Evolutionary conservation across 2,888 invertebrate species (phyloP).

Genomic region (Empis livida): DNA sequence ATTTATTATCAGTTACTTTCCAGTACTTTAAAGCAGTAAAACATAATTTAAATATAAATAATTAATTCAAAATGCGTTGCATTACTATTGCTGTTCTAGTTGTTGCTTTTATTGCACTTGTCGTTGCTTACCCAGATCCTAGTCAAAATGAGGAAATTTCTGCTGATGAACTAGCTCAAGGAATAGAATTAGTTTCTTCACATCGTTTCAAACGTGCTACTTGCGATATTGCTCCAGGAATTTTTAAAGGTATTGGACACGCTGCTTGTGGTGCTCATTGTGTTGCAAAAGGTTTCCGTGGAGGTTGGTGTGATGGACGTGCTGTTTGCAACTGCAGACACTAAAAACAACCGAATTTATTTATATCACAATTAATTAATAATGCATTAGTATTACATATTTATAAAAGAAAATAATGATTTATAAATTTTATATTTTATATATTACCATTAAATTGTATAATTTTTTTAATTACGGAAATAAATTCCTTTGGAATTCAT

Average conservation of each 20-base stretch:
- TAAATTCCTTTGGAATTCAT: too few species aligned
- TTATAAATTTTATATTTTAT: too few species aligned
- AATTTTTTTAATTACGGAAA: too few species aligned
- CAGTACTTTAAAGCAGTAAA: too few species aligned
- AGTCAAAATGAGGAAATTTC: neutral
- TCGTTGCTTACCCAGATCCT: neutral
- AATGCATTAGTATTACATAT: too few species aligned
- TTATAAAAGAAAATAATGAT: too few species aligned
- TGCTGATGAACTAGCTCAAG: neutral
- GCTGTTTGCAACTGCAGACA: conserved; percentile 29
- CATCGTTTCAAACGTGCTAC: conserved; percentile 27
- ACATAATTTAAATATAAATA: too few species aligned
- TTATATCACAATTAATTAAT: too few species aligned
- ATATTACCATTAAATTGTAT: too few species aligned
- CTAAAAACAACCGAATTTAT: too few species aligned
- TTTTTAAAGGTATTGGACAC: conserved; percentile 23
- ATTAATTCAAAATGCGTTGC: neutral
- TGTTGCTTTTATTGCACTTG: neutral
- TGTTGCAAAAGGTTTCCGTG: conserved; percentile 22
- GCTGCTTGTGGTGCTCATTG: conserved; percentile 36
- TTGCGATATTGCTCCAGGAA: conserved; percentile 30
- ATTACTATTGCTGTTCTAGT: neutral
- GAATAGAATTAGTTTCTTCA: neutral
- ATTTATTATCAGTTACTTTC: too few species aligned
- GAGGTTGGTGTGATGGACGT: conserved; percentile 31